A percentile compares a stretch with the other conserved stretches of the same genome.
Conservation (phyloP, 2,888 invertebrate genomes). For the Sinodicranocentrus sp. region DNA sequence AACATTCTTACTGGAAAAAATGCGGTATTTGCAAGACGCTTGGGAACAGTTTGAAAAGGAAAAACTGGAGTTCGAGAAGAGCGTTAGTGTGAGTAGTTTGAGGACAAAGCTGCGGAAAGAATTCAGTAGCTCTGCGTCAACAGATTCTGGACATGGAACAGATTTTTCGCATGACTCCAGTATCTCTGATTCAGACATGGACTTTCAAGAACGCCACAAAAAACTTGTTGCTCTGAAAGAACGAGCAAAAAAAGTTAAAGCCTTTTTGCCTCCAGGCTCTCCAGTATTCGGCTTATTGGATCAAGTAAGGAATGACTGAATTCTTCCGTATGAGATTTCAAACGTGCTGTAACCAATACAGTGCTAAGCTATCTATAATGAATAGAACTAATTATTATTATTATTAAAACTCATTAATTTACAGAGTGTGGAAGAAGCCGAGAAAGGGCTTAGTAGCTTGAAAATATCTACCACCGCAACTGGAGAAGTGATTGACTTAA, state of each 20-base stretch:
- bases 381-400: background rate
- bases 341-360: too few species aligned
- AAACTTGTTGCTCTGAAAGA: slow-evolving; percentile 75
- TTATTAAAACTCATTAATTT: background rate
- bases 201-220: slow-evolving; percentile 72
- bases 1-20: slow-evolving; percentile 75
- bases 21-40: slow-evolving; percentile 75
- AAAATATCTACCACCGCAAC: slow-evolving; percentile 44
- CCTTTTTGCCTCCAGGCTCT: slow-evolving; percentile 75
- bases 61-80: slow-evolving; percentile 74
- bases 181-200: slow-evolving; percentile 76
- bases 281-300: slow-evolving; percentile 75
- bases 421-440: slow-evolving; percentile 75
- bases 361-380: too few species aligned
- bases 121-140: slow-evolving; percentile 74
- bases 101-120: slow-evolving; percentile 72
- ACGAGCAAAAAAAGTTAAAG: slow-evolving; percentile 74
- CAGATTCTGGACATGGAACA: slow-evolving; percentile 76
- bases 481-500: slow-evolving; percentile 71
- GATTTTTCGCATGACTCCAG: slow-evolving; percentile 76
- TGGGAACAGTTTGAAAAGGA: slow-evolving; percentile 76
- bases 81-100: slow-evolving; percentile 59
- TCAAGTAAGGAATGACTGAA: slow-evolving; percentile 58
- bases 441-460: slow-evolving; percentile 73
- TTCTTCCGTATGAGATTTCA: background rate